Percentiles rank a stretch among this genome's conserved stretches.
Evolutionary conservation across 1,140 invertebrate genomes (phyloP).

Genomic region (Eumaeus atala): DNA sequence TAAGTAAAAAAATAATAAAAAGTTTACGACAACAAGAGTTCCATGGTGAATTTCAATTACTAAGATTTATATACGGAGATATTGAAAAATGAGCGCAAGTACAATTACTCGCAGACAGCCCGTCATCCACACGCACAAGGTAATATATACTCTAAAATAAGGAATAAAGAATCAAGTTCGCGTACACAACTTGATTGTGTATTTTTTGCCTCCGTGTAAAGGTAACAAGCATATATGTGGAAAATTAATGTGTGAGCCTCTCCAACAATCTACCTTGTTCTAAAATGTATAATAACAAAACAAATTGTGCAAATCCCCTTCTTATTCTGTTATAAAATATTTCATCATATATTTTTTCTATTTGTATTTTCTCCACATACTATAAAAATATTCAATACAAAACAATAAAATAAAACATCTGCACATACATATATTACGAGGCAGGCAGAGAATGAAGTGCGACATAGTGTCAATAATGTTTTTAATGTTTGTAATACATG

Average conservation of each 20-base stretch:
- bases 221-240: conserved; percentile 7
- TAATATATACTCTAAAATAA: conserved; percentile 6
- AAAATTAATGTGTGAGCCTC: conserved; percentile 2
- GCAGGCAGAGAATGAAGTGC: no score
- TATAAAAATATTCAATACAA: no score
- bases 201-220: not conserved
- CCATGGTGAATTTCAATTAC: conserved; percentile 21
- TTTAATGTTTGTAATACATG: no score
- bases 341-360: no score
- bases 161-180: conserved; percentile 10
- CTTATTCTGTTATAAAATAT: no score
- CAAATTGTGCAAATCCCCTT: no score
- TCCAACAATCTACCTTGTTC: no score
- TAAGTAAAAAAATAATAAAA: conserved; percentile 7
- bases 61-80: conserved; percentile 27
- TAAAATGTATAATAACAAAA: no score
- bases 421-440: no score
- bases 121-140: conserved; percentile 5
- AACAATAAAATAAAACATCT: no score
- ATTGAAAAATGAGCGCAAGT: conserved; percentile 32
- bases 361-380: no score
- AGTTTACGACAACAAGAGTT: conserved; percentile 15
- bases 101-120: conserved; percentile 15
- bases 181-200: not conserved
- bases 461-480: no score